Evolutionary conservation across 2,797 vertebrate genomes (phyloP).

Genomic region (Carapus acus): DNA sequence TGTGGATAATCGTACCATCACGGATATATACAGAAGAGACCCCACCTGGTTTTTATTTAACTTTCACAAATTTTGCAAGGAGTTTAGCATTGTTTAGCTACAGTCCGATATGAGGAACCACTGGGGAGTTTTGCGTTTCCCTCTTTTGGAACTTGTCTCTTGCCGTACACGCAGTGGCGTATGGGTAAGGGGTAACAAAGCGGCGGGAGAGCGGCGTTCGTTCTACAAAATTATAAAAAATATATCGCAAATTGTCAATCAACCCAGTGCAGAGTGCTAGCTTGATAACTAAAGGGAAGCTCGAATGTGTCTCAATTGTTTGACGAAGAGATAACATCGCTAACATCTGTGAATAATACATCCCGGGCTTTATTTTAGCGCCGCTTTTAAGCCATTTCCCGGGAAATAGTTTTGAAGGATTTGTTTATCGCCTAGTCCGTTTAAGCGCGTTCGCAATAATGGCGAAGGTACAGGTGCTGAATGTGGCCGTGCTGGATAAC

Average conservation of each 20-base stretch:
- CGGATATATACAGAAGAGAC: too few relatives aligned
- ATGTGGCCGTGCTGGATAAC: slow-evolving; percentile 82
- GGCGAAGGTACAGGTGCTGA: slow-evolving; percentile 89
- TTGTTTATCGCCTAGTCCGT: slow-evolving; percentile 36
- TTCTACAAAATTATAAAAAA: slow-evolving; percentile 3
- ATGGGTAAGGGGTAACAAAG: slow-evolving; percentile 51
- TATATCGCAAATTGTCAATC: not conserved
- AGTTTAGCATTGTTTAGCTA: too few relatives aligned
- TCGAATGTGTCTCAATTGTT: not conserved
- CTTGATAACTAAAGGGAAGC: not conserved
- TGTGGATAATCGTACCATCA: too few relatives aligned
- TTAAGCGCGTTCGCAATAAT: slow-evolving; percentile 63
- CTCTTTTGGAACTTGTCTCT: slow-evolving; percentile 2
- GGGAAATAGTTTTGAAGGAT: slow-evolving; percentile 43
- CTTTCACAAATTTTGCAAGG: too few relatives aligned
- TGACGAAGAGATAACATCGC: not conserved
- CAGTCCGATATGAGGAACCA: slow-evolving; percentile 21
- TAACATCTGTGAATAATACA: not conserved
- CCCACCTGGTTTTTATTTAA: too few relatives aligned
- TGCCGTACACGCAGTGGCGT: slow-evolving; percentile 50
- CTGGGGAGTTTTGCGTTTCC: slow-evolving; percentile 9
- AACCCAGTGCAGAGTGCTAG: not conserved
- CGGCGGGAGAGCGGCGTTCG: slow-evolving; percentile 56
- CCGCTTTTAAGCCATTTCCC: slow-evolving; percentile 34
- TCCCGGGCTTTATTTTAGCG: not conserved